Percentiles rank a stretch among this genome's conserved stretches.
phyloP scores from a whole-genome alignment of 2,888 invertebrate genomes.

The Ypsolopha scabrella region DNA sequence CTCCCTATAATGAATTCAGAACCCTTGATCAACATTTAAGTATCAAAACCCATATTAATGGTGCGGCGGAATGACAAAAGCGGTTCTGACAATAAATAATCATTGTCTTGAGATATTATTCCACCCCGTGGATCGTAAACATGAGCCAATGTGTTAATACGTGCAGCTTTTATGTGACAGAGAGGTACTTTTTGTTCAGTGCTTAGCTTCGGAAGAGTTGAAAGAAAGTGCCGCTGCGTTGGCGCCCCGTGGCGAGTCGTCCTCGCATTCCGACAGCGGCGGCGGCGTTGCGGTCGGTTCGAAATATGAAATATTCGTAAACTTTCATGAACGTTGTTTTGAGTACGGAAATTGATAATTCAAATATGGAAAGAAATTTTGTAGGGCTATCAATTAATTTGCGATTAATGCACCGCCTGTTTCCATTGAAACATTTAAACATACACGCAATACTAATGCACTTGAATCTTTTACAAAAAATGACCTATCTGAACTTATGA shows the following conservation, averaged over 20 bases:
- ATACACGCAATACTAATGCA: no score
- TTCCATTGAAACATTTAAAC: no score
- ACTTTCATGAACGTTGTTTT: no score
- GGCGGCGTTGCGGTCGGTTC: not conserved
- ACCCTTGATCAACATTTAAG: slow-evolving; percentile 34
- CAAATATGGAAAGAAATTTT: no score
- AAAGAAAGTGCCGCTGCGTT: slow-evolving; percentile 45
- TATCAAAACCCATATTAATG: slow-evolving; percentile 36
- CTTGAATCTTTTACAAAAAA: no score
- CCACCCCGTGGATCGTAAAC: slow-evolving; percentile 46
- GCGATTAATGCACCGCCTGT: no score
- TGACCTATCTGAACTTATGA: no score
- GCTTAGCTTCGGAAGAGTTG: slow-evolving; percentile 39
- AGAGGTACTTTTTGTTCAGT: slow-evolving; percentile 10
- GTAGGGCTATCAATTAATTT: no score
- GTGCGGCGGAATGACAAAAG: slow-evolving; percentile 47
- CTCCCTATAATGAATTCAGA: slow-evolving; percentile 25
- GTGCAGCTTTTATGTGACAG: slow-evolving; percentile 23
- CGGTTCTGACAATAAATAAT: slow-evolving; percentile 42
- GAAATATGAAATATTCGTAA: no score
- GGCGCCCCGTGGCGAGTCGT: slow-evolving; percentile 37
- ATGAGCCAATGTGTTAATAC: slow-evolving; percentile 50
- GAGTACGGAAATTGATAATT: no score
- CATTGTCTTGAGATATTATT: slow-evolving; percentile 44
- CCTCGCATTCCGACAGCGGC: not conserved